Evolutionary conservation across 2,888 invertebrate species (phyloP).

Genomic region (Flexamia atlantica): DNA sequence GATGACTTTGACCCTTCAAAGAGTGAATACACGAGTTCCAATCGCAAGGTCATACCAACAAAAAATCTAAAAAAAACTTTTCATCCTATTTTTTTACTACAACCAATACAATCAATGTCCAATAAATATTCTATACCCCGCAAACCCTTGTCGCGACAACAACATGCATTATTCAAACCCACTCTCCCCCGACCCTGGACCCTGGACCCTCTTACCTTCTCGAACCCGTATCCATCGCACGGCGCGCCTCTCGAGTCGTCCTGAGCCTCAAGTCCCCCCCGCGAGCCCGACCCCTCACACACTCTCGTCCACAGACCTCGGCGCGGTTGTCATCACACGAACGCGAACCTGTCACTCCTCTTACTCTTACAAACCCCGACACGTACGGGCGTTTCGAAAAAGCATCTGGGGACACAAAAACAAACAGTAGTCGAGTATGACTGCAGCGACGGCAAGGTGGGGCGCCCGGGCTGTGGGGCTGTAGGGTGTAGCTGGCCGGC

Average conservation of each 20-base stretch:
- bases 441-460: slow-evolving; percentile 8
- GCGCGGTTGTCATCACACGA: background rate
- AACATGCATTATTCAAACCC: background rate
- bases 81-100: no score
- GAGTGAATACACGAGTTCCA: no score
- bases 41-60: no score
- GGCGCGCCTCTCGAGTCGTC: background rate
- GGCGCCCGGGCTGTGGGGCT: slow-evolving; percentile 36
- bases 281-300: background rate
- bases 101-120: no score
- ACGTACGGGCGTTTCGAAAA: background rate
- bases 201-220: slow-evolving; percentile 2
- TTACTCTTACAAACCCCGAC: background rate
- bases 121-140: no score
- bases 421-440: background rate
- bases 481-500: slow-evolving; percentile 39
- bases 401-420: slow-evolving; percentile 23
- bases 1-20: no score
- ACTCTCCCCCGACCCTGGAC: background rate
- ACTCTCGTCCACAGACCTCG: background rate
- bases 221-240: background rate
- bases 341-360: background rate
- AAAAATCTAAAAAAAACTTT: no score
- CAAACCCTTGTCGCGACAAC: no score
- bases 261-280: background rate